A percentile compares a stretch with the other conserved stretches of the same genome.
phyloP scores from a whole-genome alignment of 2,888 invertebrate genomes.

The Watsonalla cultraria region DNA sequence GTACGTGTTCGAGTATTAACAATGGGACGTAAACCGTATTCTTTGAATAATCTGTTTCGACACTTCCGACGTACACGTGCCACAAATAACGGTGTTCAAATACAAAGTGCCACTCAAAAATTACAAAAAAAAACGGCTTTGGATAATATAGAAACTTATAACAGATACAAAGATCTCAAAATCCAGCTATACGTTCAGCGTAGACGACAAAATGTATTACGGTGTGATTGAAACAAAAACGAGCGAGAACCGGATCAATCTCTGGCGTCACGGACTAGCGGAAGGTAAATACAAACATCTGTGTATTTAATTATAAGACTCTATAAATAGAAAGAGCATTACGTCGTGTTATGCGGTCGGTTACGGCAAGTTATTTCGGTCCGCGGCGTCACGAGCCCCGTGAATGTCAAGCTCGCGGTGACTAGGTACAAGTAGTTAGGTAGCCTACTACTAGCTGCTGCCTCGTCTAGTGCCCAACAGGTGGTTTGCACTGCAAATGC shows the following conservation, averaged over 20 bases:
- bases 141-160: neutral
- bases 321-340: slow-evolving; percentile 72
- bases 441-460: slow-evolving; percentile 47
- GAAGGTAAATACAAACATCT: slow-evolving; percentile 61
- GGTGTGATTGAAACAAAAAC: slow-evolving; percentile 22
- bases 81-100: slow-evolving; percentile 26
- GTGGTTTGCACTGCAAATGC: slow-evolving; percentile 51
- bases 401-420: slow-evolving; percentile 75
- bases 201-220: slow-evolving; percentile 10
- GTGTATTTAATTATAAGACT: slow-evolving; percentile 68
- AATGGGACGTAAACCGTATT: slow-evolving; percentile 73
- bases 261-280: slow-evolving; percentile 43
- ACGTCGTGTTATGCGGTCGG: slow-evolving; percentile 71
- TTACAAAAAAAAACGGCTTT: neutral
- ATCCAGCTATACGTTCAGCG: neutral
- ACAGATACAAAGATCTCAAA: neutral
- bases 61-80: slow-evolving; percentile 46
- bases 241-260: slow-evolving; percentile 31
- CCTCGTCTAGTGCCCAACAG: slow-evolving; percentile 57
- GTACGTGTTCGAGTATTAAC: slow-evolving; percentile 65
- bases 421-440: slow-evolving; percentile 26
- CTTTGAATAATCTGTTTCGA: slow-evolving; percentile 65
- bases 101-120: neutral
- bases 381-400: slow-evolving; percentile 62
- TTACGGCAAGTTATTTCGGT: slow-evolving; percentile 73